Evolutionary conservation across 2,113 vertebrate genomes (phyloP).

Genomic region (Camarhynchus parvulus): DNA sequence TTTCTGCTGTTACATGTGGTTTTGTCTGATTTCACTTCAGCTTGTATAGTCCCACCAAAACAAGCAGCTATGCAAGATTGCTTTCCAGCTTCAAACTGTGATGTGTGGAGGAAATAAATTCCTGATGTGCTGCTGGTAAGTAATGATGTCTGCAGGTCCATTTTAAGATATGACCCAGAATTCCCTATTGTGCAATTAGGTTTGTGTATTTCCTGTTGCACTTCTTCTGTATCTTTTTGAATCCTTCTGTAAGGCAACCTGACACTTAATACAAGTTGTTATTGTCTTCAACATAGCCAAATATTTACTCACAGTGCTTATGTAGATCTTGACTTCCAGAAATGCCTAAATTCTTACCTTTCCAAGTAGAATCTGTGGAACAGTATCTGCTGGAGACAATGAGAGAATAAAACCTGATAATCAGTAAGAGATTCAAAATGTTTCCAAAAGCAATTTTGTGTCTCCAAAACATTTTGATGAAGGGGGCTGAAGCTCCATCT

Average conservation of each 20-base stretch:
- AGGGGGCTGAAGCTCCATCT: neutral
- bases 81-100: conserved; percentile 20
- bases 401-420: neutral
- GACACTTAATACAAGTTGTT: neutral
- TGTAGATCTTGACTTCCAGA: neutral
- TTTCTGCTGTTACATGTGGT: neutral
- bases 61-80: neutral
- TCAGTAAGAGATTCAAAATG: neutral
- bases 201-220: neutral
- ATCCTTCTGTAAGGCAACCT: neutral
- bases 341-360: neutral
- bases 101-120: neutral
- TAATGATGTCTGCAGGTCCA: neutral
- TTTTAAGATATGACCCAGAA: neutral
- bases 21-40: conserved; percentile 34
- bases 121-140: neutral
- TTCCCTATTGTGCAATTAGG: neutral
- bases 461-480: neutral
- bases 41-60: neutral
- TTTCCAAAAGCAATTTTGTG: neutral
- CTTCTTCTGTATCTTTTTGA: neutral
- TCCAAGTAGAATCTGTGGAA: neutral
- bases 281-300: neutral
- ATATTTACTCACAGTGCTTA: neutral
- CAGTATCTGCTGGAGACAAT: neutral